Base-by-base conservation (phyloP, 2,797 vertebrate genomes). In the Spinibarbus caldwelli region DNA sequence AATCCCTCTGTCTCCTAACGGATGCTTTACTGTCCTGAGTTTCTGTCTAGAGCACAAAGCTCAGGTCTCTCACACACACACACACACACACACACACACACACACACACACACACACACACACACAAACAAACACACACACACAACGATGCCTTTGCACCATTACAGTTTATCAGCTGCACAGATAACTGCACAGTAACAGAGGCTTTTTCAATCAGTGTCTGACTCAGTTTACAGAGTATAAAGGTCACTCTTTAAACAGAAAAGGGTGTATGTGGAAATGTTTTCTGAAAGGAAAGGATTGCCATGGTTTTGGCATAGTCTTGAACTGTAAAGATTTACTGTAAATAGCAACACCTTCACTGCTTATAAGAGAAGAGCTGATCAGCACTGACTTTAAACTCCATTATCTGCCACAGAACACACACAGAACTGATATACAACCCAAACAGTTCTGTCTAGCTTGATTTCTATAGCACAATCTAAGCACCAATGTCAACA, bases 1-100 rank as follows among this genome's bases (percentile, higher is more conserved):
- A 83, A 89, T 87, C 80, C 64, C 73, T 59, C 73, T 62, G 79
- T 78, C 64, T 83, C 64, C 64, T 62, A 76, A 68, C 21, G 66
- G 73, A 47, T 78, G 62, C 26, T 82, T 77, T 80, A 78, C 71
- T 76, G 52, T 72, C 66, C 54, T 83, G 76, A 67, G 41, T 83
- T 52, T 88, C 64, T 41, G 78, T 75, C 64, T 34, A 26, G n/a
- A 78, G 29, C 23, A 26, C 31, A 62, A 57, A 43, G 5, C 15
- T 47, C 72, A 43, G 36, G 14, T 81, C 57, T 67, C 17, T 38
- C 26, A 7, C 36, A 38, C 36, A 19, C 6, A 78, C 71, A 76
- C 36, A 19, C 6, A 84, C 71, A 76, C 64, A 29, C 11, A 79
- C 68, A 85, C 36, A 19, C 6, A 84, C 71, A 76, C 26, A 36